Conservation (phyloP, 2,113 vertebrate species). For the Mandrillus leucophaeus region DNA sequence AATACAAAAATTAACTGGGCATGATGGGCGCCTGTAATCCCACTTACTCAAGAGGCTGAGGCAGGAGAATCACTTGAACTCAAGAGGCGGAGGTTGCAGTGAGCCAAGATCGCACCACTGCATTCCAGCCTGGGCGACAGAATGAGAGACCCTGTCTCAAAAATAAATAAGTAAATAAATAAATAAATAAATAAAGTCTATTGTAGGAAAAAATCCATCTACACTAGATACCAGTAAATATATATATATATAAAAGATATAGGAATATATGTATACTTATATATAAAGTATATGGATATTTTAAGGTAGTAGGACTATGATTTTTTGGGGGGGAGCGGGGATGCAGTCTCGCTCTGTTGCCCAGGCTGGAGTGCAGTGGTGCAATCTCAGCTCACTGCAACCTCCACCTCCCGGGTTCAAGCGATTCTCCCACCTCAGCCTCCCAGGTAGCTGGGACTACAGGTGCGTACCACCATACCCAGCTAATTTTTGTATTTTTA, state of each 20-base stretch:
- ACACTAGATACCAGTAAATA: neutral
- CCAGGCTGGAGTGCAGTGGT: no score
- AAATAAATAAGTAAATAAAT: neutral
- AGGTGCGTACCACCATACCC: no score
- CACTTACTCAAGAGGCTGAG: neutral
- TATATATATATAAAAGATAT: no score
- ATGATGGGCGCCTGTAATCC: neutral
- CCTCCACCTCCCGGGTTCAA: no score
- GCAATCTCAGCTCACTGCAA: no score
- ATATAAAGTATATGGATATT: neutral
- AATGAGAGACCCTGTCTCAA: neutral
- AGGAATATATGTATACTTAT: neutral
- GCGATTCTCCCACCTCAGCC: no score
- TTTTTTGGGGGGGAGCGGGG: neutral
- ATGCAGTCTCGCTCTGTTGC: no score
- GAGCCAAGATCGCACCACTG: accelerated
- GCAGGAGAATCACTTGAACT: neutral
- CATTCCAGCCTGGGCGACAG: neutral
- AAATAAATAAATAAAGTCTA: neutral
- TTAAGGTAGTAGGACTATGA: neutral
- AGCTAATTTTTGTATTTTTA: no score
- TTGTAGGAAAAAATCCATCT: neutral
- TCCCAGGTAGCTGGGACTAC: no score
- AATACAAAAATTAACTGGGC: neutral
- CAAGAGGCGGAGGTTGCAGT: neutral